Percentiles rank a stretch among this genome's conserved stretches.
Evolutionary conservation across 2,113 vertebrate genomes (phyloP).

Genomic region (Myotis yumanensis): DNA sequence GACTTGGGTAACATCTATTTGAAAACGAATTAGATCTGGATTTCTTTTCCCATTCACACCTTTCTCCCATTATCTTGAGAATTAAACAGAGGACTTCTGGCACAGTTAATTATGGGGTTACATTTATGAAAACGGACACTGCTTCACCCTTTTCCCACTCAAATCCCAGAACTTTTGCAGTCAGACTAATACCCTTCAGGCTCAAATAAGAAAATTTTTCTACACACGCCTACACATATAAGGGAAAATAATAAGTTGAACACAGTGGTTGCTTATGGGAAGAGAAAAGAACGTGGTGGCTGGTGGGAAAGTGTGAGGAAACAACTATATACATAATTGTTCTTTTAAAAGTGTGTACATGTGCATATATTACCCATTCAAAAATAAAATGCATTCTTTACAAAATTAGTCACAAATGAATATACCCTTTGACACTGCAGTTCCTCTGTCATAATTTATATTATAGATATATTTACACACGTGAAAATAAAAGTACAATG

Average conservation of each 20-base stretch:
- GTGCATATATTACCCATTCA: background rate
- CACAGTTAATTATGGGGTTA: background rate
- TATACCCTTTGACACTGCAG: background rate
- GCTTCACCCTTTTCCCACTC: background rate
- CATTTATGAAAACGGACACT: background rate
- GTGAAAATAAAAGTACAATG: conserved; percentile 12
- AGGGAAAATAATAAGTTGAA: background rate
- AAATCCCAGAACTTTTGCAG: background rate
- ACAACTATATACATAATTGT: background rate
- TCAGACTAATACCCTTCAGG: background rate
- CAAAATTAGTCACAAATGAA: background rate
- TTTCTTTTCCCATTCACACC: background rate
- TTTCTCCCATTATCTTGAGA: background rate
- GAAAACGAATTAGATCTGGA: background rate
- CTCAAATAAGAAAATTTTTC: conserved; percentile 17
- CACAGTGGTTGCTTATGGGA: background rate
- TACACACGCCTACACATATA: background rate
- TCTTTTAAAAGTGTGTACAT: background rate
- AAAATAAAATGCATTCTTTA: conserved; percentile 29
- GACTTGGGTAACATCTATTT: background rate
- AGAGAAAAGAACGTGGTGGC: background rate
- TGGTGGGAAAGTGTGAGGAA: background rate
- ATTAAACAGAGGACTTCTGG: background rate
- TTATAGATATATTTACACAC: background rate
- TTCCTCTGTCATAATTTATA: background rate